A percentile compares a stretch with the other conserved stretches of the same genome.
phyloP scores from a whole-genome alignment of 2,888 invertebrate genomes.

The Andrena bucephala region DNA sequence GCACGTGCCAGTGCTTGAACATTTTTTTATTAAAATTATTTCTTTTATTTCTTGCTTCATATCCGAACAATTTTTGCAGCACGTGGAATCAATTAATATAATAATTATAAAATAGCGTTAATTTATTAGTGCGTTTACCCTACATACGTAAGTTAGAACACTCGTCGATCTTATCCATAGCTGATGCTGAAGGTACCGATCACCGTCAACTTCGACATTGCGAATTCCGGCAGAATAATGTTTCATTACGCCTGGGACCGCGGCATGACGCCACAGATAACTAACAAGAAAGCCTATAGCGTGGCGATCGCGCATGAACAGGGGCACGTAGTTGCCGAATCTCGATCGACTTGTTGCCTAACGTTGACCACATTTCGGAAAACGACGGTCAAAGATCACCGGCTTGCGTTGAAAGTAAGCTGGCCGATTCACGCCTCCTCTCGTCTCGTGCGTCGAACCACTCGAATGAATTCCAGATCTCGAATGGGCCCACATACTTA shows the following conservation, averaged over 20 bases:
- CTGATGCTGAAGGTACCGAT: conserved; percentile 74
- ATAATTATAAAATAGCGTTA: no score
- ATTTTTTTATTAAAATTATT: no score
- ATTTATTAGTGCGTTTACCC: no score
- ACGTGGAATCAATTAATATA: no score
- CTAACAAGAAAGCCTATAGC: conserved; percentile 50
- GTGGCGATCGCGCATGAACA: conserved; percentile 57
- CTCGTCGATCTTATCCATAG: conserved; percentile 69
- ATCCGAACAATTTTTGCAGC: no score
- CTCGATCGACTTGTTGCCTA: conserved; percentile 64
- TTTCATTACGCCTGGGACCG: conserved; percentile 83
- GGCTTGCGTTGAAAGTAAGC: conserved; percentile 69
- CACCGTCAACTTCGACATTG: conserved; percentile 77
- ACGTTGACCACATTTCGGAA: conserved; percentile 68
- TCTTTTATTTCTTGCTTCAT: no score
- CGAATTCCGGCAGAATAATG: conserved; percentile 80
- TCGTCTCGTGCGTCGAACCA: not conserved
- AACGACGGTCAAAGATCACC: conserved; percentile 69
- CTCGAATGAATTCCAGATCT: conserved; percentile 86
- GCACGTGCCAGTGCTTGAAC: no score
- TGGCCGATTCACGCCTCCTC: not conserved
- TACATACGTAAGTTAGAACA: no score
- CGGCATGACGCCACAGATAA: conserved; percentile 70
- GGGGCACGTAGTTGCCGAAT: conserved; percentile 64
- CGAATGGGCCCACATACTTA: conserved; percentile 88